Evolutionary conservation across 1,140 invertebrate genomes (phyloP).

Genomic region (Camponotus pennsylvanicus): DNA sequence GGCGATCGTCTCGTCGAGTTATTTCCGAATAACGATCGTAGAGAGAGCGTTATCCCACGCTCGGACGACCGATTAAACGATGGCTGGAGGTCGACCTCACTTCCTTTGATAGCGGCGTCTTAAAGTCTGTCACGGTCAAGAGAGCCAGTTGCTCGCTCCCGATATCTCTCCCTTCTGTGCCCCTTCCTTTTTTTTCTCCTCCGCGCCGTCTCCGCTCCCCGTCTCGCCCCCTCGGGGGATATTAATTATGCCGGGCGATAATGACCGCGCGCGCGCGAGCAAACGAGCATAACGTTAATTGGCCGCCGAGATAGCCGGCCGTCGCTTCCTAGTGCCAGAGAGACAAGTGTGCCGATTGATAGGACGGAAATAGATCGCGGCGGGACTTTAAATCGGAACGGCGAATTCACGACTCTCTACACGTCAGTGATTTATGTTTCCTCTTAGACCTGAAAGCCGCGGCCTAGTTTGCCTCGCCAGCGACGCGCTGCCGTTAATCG

Average conservation of each 20-base stretch:
- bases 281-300: conserved; percentile 73
- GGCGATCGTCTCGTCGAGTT: conserved; percentile 31
- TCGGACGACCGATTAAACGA: conserved; percentile 63
- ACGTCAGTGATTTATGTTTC: conserved; percentile 56
- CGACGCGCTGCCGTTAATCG: conserved; percentile 48
- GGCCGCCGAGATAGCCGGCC: conserved; percentile 65
- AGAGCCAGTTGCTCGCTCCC: conserved; percentile 60
- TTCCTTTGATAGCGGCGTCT: conserved; percentile 84
- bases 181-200: conserved; percentile 37
- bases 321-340: conserved; percentile 57
- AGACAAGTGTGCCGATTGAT: conserved; percentile 63
- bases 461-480: conserved; percentile 52
- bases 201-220: conserved; percentile 48
- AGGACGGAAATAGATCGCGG: conserved; percentile 68
- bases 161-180: conserved; percentile 51
- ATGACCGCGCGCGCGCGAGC: conserved; percentile 54
- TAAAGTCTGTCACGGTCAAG: conserved; percentile 74
- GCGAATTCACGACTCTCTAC: conserved; percentile 50
- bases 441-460: conserved; percentile 47
- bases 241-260: conserved; percentile 75
- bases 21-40: conserved; percentile 46
- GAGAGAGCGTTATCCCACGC: conserved; percentile 70
- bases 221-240: conserved; percentile 54
- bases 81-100: conserved; percentile 81
- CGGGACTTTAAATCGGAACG: conserved; percentile 63